phyloP scores from a whole-genome alignment of 2,888 invertebrate genomes.

The Micoletzkya japonica region DNA sequence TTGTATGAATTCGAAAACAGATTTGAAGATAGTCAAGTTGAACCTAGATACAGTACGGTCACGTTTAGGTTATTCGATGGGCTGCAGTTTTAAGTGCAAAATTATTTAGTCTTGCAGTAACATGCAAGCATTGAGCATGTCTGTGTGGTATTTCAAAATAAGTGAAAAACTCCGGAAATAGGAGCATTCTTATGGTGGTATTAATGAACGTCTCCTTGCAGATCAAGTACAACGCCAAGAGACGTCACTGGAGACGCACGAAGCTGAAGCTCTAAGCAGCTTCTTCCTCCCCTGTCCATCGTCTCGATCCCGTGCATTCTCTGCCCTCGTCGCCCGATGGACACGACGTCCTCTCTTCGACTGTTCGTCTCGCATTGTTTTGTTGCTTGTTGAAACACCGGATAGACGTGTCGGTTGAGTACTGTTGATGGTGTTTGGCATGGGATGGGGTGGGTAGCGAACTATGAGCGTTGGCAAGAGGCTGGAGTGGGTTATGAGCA shows the following conservation, averaged over 20 bases:
- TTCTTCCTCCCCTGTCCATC: slow-evolving; percentile 15
- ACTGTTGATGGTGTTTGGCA: too few relatives aligned
- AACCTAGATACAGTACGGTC: slow-evolving; percentile 3
- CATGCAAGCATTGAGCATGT: neutral
- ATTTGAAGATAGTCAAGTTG: too few relatives aligned
- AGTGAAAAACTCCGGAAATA: too few relatives aligned
- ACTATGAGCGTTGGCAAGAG: too few relatives aligned
- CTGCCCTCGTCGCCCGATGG: neutral
- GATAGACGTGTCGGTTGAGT: slow-evolving; percentile 27
- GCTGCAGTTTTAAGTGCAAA: neutral
- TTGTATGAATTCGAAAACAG: too few relatives aligned
- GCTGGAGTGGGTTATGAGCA: too few relatives aligned
- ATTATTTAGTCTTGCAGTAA: neutral
- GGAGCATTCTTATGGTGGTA: neutral
- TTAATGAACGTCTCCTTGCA: slow-evolving; percentile 31
- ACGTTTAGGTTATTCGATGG: neutral
- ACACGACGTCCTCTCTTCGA: slow-evolving; percentile 4
- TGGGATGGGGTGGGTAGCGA: too few relatives aligned
- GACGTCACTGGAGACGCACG: slow-evolving; percentile 64
- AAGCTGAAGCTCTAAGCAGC: slow-evolving; percentile 63
- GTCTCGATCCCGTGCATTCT: too few relatives aligned
- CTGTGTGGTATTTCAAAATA: neutral
- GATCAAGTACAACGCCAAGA: slow-evolving; percentile 68
- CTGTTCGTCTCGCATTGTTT: neutral
- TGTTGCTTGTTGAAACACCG: slow-evolving; percentile 24